Base-by-base conservation (phyloP, 2,888 invertebrate species). In the Zootermopsis nevadensis region DNA sequence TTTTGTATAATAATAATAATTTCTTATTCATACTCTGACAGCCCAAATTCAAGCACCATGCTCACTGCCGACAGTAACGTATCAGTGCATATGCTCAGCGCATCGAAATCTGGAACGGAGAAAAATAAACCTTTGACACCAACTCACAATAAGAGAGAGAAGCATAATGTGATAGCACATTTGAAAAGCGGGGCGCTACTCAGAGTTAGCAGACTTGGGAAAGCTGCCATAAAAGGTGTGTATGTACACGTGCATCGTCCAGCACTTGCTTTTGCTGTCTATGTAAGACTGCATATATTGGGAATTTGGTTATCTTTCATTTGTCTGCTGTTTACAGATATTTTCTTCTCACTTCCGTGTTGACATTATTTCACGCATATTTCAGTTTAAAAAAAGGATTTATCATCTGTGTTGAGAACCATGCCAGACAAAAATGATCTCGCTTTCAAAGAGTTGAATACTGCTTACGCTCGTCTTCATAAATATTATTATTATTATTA, bases 211-310 rank as follows among this genome's bases (percentile, higher is more conserved):
- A 84, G 85, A 76, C 85, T 88, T 10, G 88, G 88, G 22, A 85
- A 84, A 76, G 88, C 88, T 48, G 87, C 87, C 24, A 85, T 88
- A n/a, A 88, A 87, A 86, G 88, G 88, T 87, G 76, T 24, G 77
- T 55, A 69, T 19, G 33, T 60, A 48, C 15, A 48, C 19, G 19
- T 19, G 19, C 19, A 4, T 48, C 1, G 19, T 48, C 48, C 48
- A 48, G 19, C 15, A 48, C 19, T 19, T 19, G 15, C 48, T 48
- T 48, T 48, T 15, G 48, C 19, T 19, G 19, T 48, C 48, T 48
- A n/a, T n/a, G 12, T 48, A 48, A 19, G 1, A 15, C 48, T 48
- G 19, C 19, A 19, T 19, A 15, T 19, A 48, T 19, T 19, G 19
- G 19, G 48, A 19, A 48, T 12, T 48, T 19, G 48, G 19, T 48